Evolutionary conservation across 2,113 vertebrate genomes (phyloP).

Genomic region (Sapajus apella): DNA sequence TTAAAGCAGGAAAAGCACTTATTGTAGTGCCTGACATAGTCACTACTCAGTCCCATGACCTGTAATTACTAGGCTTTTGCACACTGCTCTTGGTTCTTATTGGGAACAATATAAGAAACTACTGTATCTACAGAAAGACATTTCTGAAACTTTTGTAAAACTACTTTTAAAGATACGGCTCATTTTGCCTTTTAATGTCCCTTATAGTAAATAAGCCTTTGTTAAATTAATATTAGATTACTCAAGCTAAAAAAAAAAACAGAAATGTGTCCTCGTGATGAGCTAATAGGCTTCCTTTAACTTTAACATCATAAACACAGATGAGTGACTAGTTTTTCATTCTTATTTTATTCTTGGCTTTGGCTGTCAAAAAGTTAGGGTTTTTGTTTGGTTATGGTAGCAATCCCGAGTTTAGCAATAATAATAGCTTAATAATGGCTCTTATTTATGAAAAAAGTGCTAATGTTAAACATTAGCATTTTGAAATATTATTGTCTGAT

Average conservation of each 20-base stretch:
- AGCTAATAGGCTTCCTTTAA: background rate
- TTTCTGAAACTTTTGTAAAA: background rate
- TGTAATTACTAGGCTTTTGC: background rate
- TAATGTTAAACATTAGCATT: background rate
- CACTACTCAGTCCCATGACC: background rate
- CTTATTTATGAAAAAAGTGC: background rate
- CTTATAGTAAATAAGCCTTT: background rate
- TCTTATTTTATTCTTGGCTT: background rate
- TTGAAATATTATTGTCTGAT: background rate
- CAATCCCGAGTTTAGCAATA: background rate
- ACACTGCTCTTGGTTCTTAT: background rate
- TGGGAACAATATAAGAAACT: background rate
- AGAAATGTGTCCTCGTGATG: background rate
- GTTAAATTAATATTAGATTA: background rate
- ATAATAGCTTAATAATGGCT: background rate
- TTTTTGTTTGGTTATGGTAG: background rate
- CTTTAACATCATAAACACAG: background rate
- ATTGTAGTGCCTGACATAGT: background rate
- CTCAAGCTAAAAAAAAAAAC: conserved; percentile 6
- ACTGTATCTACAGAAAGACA: background rate
- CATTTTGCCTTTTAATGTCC: background rate
- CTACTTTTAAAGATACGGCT: background rate
- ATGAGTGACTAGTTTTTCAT: background rate
- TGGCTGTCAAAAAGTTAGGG: background rate
- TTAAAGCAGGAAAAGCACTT: background rate